Base-by-base conservation (phyloP, 2,797 vertebrate genomes). In the Etheostoma perlongum region DNA sequence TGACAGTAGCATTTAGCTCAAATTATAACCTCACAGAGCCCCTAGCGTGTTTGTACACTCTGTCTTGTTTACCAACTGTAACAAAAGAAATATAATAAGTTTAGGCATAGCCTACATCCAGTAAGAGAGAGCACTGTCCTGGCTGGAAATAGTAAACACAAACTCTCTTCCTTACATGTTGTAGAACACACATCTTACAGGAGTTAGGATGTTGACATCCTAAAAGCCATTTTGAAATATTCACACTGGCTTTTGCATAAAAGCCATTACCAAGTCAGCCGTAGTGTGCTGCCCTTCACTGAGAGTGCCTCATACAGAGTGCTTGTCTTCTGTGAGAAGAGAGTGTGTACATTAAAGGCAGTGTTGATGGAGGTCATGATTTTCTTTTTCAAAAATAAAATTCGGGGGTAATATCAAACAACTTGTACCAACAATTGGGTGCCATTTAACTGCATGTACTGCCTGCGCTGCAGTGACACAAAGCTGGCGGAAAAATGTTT, bases 171-270 rank as follows among this genome's bases (percentile, higher is more conserved):
- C 15, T 48, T 30, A 14, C 51, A 65, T 74, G 66, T 77, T 68
- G 27, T 30, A 14, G 42, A 64, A n/a, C 48, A 71, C 60, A 52
- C 40, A 44, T 54, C 25, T 76, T 27, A 46, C 30, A 1, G 19
- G 6, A 62, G 25, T 81, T 67, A 57, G 27, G 53, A 65, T 49
- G 52, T 52, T 51, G 65, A 64, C 58, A 62, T 67, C 47, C 48
- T 84, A 62, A 86, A 82, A 89, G 76, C 79, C 57, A 0, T 84
- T 13, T 57, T 89, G 54, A 86, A 90, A 87, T 88, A 85, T 85
- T 88, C 54, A 89, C 21, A 10, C 55, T 54, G 60, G 48, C 78
- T 62, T 74, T 72, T 73, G 67, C 64, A 66, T 73, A 44, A 67
- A 52, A 79, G 61, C 77, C 79, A 73, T 79, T 65, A 84, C 23